Evolutionary conservation across 2,113 vertebrate genomes (phyloP), one percentile per base, ranked within the genome.

Genomic region (Guaruba guarouba): DNA sequence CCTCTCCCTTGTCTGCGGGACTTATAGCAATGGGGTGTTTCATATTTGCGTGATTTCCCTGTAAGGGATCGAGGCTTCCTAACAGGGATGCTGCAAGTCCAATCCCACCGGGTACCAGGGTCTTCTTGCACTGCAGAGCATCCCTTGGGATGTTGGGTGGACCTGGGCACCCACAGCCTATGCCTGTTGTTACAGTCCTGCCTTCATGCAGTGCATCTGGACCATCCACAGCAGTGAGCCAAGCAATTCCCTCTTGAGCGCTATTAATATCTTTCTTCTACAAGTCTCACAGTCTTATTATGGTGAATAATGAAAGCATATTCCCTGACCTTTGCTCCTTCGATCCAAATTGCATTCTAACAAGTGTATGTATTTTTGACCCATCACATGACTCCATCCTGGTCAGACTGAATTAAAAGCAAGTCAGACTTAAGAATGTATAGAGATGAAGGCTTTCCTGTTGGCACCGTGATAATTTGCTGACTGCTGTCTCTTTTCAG

Each of bases 261-360:
- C 92, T 92, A 80, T 94, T 92, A 93, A 95, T 90, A 94, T 95
- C 86, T 35, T 80, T 59, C 88, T 84, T 76, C 74, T 70, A 17
- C 80, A 51, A 76, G 64, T 96, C 88, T 93, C 88, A 51, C 82
- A 75, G 82, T 20, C 91, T 94, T 95, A 86, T 94, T 86, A 82
- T 92, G 96, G 91, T 74, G 91, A 92, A 81, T 92, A 93, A 92
- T 70, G 91, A 77, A 74, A 71, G 39, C 61, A 57, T 44, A 69
- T 91, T 71, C 89, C 91, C 66, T 43, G 89, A 73, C 86, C 86
- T 71, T 76, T 84, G 86, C 73, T 82, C 83, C 55, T 77, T 67
- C 31, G 8, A 39, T 54, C 86, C 68, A 69, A 27, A 62, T 27
- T 63, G 51, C 86, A 7, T 92, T 88, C 77, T 80, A 79, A 92